Conservation (phyloP, 2,797 vertebrate genomes). For the Carapus acus region DNA sequence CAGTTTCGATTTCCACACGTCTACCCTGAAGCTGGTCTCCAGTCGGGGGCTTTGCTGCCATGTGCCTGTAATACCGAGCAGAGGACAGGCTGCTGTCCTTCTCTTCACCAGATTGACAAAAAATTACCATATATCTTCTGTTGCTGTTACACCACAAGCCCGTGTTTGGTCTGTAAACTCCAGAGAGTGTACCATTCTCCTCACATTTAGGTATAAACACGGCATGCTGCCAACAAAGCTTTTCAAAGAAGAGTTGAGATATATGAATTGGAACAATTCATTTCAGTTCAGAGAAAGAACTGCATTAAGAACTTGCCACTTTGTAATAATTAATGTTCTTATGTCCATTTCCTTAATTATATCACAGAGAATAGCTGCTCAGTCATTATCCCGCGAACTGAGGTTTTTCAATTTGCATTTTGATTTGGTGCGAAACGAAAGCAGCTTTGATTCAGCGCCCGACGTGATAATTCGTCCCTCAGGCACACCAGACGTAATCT, state of each 20-base stretch:
- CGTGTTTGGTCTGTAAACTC: conserved; percentile 12
- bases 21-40: too few species aligned
- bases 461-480: conserved; percentile 3
- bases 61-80: too few species aligned
- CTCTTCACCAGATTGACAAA: conserved; percentile 13
- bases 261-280: not conserved
- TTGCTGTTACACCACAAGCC: conserved; percentile 28
- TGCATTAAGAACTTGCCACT: conserved; percentile 8
- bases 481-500: conserved; percentile 6
- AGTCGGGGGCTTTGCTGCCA: too few species aligned
- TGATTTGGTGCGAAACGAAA: conserved; percentile 25
- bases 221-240: not conserved
- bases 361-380: conserved; percentile 16
- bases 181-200: conserved; percentile 9
- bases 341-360: conserved; percentile 15
- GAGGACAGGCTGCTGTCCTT: too few species aligned
- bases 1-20: too few species aligned
- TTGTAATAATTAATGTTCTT: conserved; percentile 19
- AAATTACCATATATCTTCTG: conserved; percentile 20
- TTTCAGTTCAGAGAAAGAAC: not conserved
- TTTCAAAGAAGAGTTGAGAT: not conserved
- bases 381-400: conserved; percentile 12
- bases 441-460: conserved; percentile 7
- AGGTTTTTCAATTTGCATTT: conserved; percentile 15
- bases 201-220: conserved; percentile 10